Percentiles rank a stretch among this genome's conserved stretches.
Evolutionary conservation across 2,797 vertebrate species (phyloP).

Genomic region (Capromys pilorides): DNA sequence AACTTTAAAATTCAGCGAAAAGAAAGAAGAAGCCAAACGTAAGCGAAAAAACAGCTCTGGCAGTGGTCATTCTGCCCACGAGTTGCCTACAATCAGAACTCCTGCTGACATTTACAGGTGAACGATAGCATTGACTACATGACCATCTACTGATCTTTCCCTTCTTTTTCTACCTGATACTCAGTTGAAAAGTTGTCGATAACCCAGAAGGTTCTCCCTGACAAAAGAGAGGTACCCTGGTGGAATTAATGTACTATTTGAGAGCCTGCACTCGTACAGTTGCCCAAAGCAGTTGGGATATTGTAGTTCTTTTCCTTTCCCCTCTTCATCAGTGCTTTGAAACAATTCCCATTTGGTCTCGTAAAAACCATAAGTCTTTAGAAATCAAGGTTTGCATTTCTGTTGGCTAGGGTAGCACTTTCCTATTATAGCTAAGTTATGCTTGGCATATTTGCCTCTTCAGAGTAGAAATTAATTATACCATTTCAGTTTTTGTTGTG

Average conservation of each 20-base stretch:
- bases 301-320: not conserved
- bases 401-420: not conserved
- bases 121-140: not conserved
- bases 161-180: not conserved
- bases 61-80: constrained; percentile 89
- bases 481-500: not conserved
- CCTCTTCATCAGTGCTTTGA: not conserved
- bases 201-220: not conserved
- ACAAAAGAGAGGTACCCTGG: not conserved
- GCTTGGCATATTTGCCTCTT: not conserved
- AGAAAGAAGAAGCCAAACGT: constrained; percentile 95
- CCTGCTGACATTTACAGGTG: constrained; percentile 97
- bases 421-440: not conserved
- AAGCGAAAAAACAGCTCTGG: constrained; percentile 93
- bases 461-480: not conserved
- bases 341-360: not conserved
- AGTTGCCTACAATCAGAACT: constrained; percentile 91
- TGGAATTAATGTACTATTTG: not conserved
- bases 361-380: not conserved
- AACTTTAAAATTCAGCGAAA: constrained; percentile 97
- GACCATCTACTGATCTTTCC: too few species aligned
- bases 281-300: not conserved
- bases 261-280: too few species aligned
- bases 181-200: not conserved
- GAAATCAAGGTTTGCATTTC: not conserved